Percentiles rank a stretch among this genome's conserved stretches.
Evolutionary conservation across 2,797 vertebrate genomes (phyloP).

Genomic region (Spinus pinus): DNA sequence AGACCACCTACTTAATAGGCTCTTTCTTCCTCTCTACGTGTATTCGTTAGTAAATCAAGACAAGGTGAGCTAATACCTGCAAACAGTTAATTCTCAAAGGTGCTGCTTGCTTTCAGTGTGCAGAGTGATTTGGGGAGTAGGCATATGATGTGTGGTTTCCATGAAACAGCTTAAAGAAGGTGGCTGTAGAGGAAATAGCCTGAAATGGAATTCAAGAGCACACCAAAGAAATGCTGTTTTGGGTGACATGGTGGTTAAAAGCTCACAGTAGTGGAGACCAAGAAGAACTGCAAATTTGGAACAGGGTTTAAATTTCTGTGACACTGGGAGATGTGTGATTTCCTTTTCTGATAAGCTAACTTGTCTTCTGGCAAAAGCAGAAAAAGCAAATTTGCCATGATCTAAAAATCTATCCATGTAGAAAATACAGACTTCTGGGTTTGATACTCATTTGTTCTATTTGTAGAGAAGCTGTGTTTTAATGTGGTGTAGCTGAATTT

Average conservation of each 20-base stretch:
- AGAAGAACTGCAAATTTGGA: not conserved
- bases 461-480: not conserved
- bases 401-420: not conserved
- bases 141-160: not conserved
- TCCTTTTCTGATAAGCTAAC: not conserved
- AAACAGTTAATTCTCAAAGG: not conserved
- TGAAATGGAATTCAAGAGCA: not conserved
- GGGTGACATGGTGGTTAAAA: not conserved
- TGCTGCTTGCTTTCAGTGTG: not conserved
- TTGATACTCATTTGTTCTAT: not conserved
- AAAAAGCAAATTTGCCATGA: not conserved
- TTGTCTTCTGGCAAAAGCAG: not conserved
- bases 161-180: not conserved
- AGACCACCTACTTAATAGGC: conserved; percentile 94
- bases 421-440: not conserved
- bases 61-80: conserved; percentile 69
- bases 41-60: conserved; percentile 91
- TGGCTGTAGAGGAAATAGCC: not conserved
- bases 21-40: conserved; percentile 96
- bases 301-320: not conserved
- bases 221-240: not conserved
- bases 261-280: not conserved
- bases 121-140: not conserved
- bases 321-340: not conserved
- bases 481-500: not conserved